Conservation (phyloP, 2,888 invertebrate genomes). For the Acrobeloides nanus region DNA sequence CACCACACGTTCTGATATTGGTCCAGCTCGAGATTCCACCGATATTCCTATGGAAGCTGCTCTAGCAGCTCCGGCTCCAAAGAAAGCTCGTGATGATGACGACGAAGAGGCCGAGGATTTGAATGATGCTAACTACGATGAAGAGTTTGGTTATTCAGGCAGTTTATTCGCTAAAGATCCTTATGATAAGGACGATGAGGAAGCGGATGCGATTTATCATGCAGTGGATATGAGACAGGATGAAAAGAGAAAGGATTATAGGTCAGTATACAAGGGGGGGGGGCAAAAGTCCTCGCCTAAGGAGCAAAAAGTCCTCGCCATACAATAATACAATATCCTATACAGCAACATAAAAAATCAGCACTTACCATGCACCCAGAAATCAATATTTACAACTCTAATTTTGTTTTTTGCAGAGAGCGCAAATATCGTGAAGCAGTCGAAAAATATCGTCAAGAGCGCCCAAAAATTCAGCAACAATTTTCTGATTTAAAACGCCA, state of each 20-base stretch:
- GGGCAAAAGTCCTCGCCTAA: too few species aligned
- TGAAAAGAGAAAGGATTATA: conserved; percentile 90
- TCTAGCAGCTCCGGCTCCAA: conserved; percentile 60
- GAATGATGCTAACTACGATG: conserved; percentile 98
- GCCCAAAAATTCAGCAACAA: conserved; percentile 97
- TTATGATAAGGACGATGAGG: conserved; percentile 99
- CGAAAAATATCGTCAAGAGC: conserved; percentile 92
- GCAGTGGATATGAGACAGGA: conserved; percentile 98
- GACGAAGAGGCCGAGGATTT: conserved; percentile 91
- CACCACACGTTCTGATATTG: conserved; percentile 98
- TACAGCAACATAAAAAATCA: too few species aligned
- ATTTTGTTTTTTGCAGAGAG: too few species aligned
- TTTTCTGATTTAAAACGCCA: conserved; percentile 85
- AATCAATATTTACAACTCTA: too few species aligned
- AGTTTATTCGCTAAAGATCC: conserved; percentile 99
- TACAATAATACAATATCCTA: too few species aligned
- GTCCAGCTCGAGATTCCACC: conserved; percentile 96
- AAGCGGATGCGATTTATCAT: conserved; percentile 97
- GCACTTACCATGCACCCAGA: too few species aligned
- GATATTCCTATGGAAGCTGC: too few species aligned
- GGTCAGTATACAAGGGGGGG: too few species aligned
- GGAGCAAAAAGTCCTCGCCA: too few species aligned
- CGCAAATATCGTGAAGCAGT: conserved; percentile 65
- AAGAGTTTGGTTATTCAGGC: conserved; percentile 84
- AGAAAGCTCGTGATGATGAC: conserved; percentile 71